Percentiles rank a stretch among this genome's conserved stretches.
phyloP scores from a whole-genome alignment of 2,888 invertebrate genomes.

The Colostygia pectinataria region DNA sequence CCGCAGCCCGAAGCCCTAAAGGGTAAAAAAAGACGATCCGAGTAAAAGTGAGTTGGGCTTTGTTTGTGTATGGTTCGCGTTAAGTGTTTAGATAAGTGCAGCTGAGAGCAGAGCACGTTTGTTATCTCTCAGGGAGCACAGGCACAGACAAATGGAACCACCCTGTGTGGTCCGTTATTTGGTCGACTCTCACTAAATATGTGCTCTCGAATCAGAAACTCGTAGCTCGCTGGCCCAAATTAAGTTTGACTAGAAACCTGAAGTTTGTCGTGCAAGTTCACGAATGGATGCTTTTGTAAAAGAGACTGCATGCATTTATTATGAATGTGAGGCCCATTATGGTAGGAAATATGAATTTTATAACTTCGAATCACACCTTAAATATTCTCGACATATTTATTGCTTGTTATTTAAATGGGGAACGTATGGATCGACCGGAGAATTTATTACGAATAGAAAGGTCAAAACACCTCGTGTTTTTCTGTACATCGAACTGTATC shows the following conservation, averaged over 20 bases:
- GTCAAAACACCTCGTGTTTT: slow-evolving; percentile 25
- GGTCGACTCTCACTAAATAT: slow-evolving; percentile 68
- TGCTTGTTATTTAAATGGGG: slow-evolving; percentile 26
- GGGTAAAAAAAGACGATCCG: slow-evolving; percentile 75
- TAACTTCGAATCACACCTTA: background rate
- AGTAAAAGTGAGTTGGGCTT: slow-evolving; percentile 78
- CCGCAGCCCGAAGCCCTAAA: slow-evolving; percentile 62
- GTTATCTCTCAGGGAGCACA: slow-evolving; percentile 75
- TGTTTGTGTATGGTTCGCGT: slow-evolving; percentile 78
- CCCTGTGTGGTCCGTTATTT: slow-evolving; percentile 79
- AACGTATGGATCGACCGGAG: slow-evolving; percentile 14
- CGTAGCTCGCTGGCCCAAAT: slow-evolving; percentile 39
- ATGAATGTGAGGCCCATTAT: slow-evolving; percentile 18
- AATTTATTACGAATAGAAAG: slow-evolving; percentile 28
- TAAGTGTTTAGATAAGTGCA: slow-evolving; percentile 83
- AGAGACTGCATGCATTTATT: slow-evolving; percentile 26
- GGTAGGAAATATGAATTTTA: slow-evolving; percentile 14
- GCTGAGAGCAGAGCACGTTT: slow-evolving; percentile 74
- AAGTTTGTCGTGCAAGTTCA: slow-evolving; percentile 22
- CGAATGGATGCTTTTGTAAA: slow-evolving; percentile 14
- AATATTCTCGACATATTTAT: slow-evolving; percentile 8
- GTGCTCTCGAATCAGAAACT: slow-evolving; percentile 56
- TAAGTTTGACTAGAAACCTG: slow-evolving; percentile 33
- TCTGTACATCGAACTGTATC: slow-evolving; percentile 8
- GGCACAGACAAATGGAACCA: slow-evolving; percentile 75